Evolutionary conservation across 2,888 invertebrate species (phyloP), one percentile per base, ranked within the genome.

Genomic region (Lutraria lutraria): DNA sequence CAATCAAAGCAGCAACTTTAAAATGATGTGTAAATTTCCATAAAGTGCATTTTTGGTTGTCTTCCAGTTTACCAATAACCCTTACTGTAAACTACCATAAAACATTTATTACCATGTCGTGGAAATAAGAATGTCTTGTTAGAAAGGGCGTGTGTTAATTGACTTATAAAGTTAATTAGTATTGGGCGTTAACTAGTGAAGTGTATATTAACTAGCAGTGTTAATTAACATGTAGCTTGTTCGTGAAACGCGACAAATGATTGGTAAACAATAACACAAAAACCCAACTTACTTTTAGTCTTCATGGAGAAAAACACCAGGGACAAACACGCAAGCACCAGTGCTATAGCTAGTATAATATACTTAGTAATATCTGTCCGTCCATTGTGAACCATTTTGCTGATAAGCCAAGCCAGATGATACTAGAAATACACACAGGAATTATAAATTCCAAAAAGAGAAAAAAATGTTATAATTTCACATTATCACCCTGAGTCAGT

Each of bases 271-370:
- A 6, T 13, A n/a, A 16, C 15, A 16, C 16, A 76, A 31, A n/a
- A 80, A 80, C 25, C 29, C 3, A 34, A 63, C 68, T 88, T 80
- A 88, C 88, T 56, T 88, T 60, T 83, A 56, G 56, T 80, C n/a
- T 60, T 80, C 53, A 84, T n/a, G 15, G 80, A 43, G 53, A 88
- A 34, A 63, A 84, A 88, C 0, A 88, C 84, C 0, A 60, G 56
- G 19, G 81, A 80, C 16, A 60, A 60, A n/a, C 80, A 60, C 16
- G 81, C 21, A 21, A 88, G 52, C 4, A 88, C 43, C 16, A 88
- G 60, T 0, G 84, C 63, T 2, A 88, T 1, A 31, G 83, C 34
- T 8, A 76, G 81, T 13, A 60, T 63, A 15, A 81, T 19, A 29
- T 84, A 84, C 68, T 88, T 88, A 15, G 60, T 15, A 29, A 88